Conservation (phyloP, 2,888 invertebrate species). For the Drosophila meridiana region DNA sequence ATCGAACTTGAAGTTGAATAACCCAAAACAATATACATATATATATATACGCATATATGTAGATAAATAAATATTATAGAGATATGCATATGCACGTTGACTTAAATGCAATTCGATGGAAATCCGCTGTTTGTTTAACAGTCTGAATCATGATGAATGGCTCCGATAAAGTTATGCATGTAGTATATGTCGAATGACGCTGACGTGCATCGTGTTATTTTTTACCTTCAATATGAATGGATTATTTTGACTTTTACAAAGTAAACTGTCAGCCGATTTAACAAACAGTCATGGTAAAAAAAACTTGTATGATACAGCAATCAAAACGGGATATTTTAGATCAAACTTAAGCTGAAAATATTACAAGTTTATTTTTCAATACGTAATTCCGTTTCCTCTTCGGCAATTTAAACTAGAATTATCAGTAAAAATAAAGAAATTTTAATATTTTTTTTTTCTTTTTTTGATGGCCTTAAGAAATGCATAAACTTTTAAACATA, state of each 20-base stretch:
- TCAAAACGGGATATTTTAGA: not conserved
- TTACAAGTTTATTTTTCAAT: not conserved
- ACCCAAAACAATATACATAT: constrained; percentile 28
- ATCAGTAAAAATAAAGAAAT: not conserved
- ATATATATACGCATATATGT: not conserved
- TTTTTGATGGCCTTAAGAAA: not conserved
- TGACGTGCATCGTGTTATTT: not conserved
- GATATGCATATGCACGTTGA: constrained; percentile 33
- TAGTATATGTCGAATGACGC: constrained; percentile 1
- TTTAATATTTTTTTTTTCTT: no score
- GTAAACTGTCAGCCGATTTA: constrained; percentile 6
- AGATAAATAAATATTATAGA: not conserved
- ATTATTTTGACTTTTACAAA: constrained; percentile 29
- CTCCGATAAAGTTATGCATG: constrained; percentile 14
- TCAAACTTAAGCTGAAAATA: not conserved
- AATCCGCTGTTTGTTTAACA: constrained; percentile 27
- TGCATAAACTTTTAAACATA: not conserved
- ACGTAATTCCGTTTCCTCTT: not conserved
- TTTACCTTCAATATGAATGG: constrained; percentile 23
- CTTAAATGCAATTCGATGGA: constrained; percentile 48
- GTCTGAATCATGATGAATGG: constrained; percentile 46
- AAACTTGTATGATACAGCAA: not conserved
- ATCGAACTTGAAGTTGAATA: constrained; percentile 64
- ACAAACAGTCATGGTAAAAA: constrained; percentile 20
- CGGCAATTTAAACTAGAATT: not conserved